Base-by-base conservation (phyloP, 2,113 vertebrate genomes). In the Seriola aureovittata region DNA sequence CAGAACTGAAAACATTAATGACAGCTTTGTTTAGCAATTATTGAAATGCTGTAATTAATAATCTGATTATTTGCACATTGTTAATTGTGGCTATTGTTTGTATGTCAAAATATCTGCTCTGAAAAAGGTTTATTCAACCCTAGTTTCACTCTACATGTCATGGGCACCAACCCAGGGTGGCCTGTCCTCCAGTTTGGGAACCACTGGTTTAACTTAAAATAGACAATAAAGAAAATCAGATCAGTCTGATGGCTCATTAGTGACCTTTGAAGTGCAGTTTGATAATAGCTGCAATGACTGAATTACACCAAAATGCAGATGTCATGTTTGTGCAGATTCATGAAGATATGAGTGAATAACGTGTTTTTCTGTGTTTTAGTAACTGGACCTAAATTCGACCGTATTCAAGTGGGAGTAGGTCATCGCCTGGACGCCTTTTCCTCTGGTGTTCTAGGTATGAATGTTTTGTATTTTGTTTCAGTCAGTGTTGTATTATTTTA, bases 381-480 rank as follows among this genome's bases (percentile, higher is more conserved):
- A 4, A 90, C 89, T 71, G 98, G 98, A 76, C 97, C 96, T 4
- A 91, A 86, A 63, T 97, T 96, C 91, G 92, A 89, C 81, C 84
- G 70, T 36, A 82, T 98, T 50, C 93, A 84, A 82, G 87, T 99
- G 1, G 98, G 97, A 54, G 95, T 95, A 0, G 98, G 98, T 29
- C 96, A 97, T 90, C 96, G 90, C 21, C 94, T 99, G 91, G 98
- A 99, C 85, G 50, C 42, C 11, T 92, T 87, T 25, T 94, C 97
- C 0, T 99, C 98, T 4, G 98, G 98, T 25, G 97, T 99, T 50
- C 92, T 99, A 0, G 96, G 98, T 99, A 75, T 34, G 70, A 52
- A 32, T 7, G 17, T 0, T 12, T 1, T 34, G 34, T 42, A n/a
- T 59, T 60, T 67, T 4, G 4, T 52, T 38, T 42, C 21, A 80